A percentile compares a stretch with the other conserved stretches of the same genome.
phyloP scores from a whole-genome alignment of 30 jellyfish, hydroid and myxozoan genomes.

The Aurelia sp. region DNA sequence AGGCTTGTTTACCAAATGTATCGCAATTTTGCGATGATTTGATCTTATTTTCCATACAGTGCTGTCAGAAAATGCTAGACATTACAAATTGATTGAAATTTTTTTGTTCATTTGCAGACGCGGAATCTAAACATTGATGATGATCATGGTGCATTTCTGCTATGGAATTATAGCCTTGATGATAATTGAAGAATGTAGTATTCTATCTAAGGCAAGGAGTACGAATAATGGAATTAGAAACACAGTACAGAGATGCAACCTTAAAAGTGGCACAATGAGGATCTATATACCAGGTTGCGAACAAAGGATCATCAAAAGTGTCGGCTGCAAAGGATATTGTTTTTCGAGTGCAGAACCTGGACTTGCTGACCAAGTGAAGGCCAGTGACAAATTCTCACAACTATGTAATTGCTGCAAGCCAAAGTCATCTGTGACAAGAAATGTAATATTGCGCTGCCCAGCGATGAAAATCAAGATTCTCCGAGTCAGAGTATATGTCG shows the following conservation, averaged over 20 bases:
- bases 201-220: not conserved
- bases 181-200: not conserved
- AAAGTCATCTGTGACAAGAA: constrained; percentile 26
- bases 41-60: not conserved
- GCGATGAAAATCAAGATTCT: constrained; percentile 14
- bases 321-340: constrained; percentile 69
- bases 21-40: not conserved
- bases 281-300: constrained; percentile 64
- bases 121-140: not conserved
- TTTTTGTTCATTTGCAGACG: not conserved
- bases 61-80: not conserved
- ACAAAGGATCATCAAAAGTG: constrained; percentile 22
- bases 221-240: constrained; percentile 16
- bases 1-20: not conserved
- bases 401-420: constrained; percentile 71
- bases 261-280: constrained; percentile 52
- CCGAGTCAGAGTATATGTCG: constrained; percentile 34
- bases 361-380: constrained; percentile 9
- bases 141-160: not conserved
- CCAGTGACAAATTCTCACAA: constrained; percentile 15
- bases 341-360: constrained; percentile 66
- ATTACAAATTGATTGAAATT: not conserved
- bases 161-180: not conserved
- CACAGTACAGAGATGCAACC: constrained; percentile 34
- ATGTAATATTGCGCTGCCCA: constrained; percentile 49